Evolutionary conservation across 1,140 invertebrate species (phyloP).

Genomic region (Apolygus lucorum): DNA sequence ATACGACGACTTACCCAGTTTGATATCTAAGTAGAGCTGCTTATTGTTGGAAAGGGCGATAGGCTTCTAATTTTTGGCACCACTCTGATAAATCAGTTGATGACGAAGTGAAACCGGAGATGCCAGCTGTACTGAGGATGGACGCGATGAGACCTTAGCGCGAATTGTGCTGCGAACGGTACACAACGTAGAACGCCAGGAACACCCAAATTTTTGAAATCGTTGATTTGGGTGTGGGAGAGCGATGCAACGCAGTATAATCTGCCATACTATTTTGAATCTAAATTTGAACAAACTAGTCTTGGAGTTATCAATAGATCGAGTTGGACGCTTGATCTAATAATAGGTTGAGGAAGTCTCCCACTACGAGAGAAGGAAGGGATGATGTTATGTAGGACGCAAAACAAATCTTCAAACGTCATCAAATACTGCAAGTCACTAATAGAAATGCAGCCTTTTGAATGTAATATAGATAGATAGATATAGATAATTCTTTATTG

Average conservation of each 20-base stretch:
- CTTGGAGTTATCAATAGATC: background rate
- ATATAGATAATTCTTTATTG: too few relatives aligned
- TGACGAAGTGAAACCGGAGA: background rate
- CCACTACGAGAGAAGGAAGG: too few relatives aligned
- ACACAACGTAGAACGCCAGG: constrained; percentile 20
- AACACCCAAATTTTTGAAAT: constrained; percentile 19
- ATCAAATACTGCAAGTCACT: too few relatives aligned
- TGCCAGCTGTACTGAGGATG: background rate
- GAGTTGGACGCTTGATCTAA: background rate
- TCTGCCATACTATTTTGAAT: constrained; percentile 23
- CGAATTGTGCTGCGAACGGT: constrained; percentile 19
- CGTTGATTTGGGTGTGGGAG: constrained; percentile 19
- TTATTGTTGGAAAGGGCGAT: background rate
- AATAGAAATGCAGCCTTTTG: too few relatives aligned
- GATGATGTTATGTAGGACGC: too few relatives aligned
- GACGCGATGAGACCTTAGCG: background rate
- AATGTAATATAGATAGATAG: too few relatives aligned
- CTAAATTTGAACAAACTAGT: background rate
- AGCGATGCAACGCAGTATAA: constrained; percentile 21
- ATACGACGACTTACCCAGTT: background rate
- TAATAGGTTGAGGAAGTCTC: background rate
- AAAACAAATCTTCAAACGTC: too few relatives aligned
- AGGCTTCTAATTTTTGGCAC: background rate
- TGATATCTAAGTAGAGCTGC: background rate
- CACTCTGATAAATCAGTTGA: background rate